Percentiles rank a stretch among this genome's conserved stretches.
phyloP scores from a whole-genome alignment of 2,888 invertebrate species.

The Aporophyla lueneburgensis region DNA sequence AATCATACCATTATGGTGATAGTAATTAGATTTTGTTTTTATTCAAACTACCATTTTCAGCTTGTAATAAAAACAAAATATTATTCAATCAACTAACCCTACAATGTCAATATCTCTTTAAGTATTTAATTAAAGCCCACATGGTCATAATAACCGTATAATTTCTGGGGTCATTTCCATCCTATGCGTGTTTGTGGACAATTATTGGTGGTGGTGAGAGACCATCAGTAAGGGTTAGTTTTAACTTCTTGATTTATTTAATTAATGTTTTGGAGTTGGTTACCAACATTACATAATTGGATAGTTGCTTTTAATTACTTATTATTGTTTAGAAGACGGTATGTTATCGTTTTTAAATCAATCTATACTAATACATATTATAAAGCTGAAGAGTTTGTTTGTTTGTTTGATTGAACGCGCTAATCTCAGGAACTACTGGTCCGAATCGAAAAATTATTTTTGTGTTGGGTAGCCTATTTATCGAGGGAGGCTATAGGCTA shows the following conservation, averaged over 20 bases:
- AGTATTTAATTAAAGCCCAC: conserved; percentile 62
- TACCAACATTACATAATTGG: conserved; percentile 21
- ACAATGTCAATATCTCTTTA: conserved; percentile 42
- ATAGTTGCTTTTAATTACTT: conserved; percentile 38
- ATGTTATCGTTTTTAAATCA: conserved; percentile 29
- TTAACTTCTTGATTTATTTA: conserved; percentile 60
- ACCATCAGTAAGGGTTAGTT: conserved; percentile 48
- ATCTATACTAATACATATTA: too few species aligned
- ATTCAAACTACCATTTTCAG: conserved; percentile 2
- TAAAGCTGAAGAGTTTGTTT: too few species aligned
- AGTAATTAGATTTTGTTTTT: conserved; percentile 15
- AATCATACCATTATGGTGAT: background rate
- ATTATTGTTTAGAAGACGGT: conserved; percentile 30
- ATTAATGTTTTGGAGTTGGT: conserved; percentile 35
- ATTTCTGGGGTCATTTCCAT: conserved; percentile 52
- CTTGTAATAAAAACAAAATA: conserved; percentile 20
- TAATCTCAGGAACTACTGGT: too few species aligned
- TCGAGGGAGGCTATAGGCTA: too few species aligned
- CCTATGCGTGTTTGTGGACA: conserved; percentile 57
- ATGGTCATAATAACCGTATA: conserved; percentile 59
- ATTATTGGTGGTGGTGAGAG: conserved; percentile 53
- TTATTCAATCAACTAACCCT: conserved; percentile 47
- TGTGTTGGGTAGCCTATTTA: too few species aligned
- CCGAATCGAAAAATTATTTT: too few species aligned
- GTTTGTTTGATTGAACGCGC: too few species aligned